A percentile compares a stretch with the other conserved stretches of the same genome.
These are phyloP conservation scores for Caenorhabditis angaria DNA, from an alignment of 2,888 invertebrate species.

Conservation along the genomic window DNA sequence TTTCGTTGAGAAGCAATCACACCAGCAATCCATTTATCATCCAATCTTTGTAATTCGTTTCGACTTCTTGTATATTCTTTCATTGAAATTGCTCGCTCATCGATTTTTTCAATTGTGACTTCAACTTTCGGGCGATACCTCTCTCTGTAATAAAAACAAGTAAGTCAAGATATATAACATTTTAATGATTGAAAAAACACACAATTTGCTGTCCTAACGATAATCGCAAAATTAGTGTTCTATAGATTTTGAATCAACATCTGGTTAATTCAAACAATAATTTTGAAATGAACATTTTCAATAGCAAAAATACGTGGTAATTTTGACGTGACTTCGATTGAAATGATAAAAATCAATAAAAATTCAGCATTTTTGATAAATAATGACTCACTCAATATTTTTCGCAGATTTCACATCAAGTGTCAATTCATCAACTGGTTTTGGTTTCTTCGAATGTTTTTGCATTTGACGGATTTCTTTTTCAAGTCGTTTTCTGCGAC, in stretches of 20 bases:
- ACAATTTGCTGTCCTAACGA: too few relatives aligned
- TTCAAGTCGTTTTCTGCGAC: slow-evolving; percentile 84
- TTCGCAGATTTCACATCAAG: slow-evolving; percentile 66
- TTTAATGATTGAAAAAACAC: too few relatives aligned
- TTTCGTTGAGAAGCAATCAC: slow-evolving; percentile 80
- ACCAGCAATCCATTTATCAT: slow-evolving; percentile 80
- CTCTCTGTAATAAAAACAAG: slow-evolving; percentile 62
- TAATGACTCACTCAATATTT: slow-evolving; percentile 58
- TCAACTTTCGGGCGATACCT: slow-evolving; percentile 63
- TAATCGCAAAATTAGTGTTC: too few relatives aligned
- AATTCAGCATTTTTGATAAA: too few relatives aligned
- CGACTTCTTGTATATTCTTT: slow-evolving; percentile 58
- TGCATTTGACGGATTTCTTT: slow-evolving; percentile 82
- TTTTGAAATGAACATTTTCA: too few relatives aligned
- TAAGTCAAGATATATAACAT: neutral
- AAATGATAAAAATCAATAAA: too few relatives aligned
- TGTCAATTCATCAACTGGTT: slow-evolving; percentile 89
- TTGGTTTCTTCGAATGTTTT: slow-evolving; percentile 84
- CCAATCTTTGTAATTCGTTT: slow-evolving; percentile 69
- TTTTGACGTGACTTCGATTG: too few relatives aligned
- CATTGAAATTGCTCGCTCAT: slow-evolving; percentile 55
- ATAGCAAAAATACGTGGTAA: too few relatives aligned
- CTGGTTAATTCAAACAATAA: too few relatives aligned
- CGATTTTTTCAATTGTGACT: slow-evolving; percentile 77
- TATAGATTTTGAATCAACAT: too few relatives aligned